Base-by-base conservation (phyloP, 2,113 vertebrate species). In the Xiphophorus couchianus region DNA sequence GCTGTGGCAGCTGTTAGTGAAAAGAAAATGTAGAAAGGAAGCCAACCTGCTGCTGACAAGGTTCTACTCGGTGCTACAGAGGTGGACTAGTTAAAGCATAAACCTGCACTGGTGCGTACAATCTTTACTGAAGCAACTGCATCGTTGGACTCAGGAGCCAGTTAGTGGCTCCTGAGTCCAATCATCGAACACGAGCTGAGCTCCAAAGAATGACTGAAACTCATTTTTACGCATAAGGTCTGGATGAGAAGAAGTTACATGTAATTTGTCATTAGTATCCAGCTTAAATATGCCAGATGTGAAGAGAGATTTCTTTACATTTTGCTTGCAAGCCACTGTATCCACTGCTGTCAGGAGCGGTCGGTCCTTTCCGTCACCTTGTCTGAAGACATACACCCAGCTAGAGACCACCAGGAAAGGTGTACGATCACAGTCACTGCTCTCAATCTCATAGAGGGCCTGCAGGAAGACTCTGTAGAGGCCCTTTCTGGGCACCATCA, bases 401-500 rank as follows among this genome's bases (percentile, higher is more conserved):
- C 51, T 69, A 3, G 0, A 1, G 61, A 89, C 70, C 0, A 0
- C 5, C 22, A 3, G 5, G 5, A 7, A 9, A 4, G 3, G 0
- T 1, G 31, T 1, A 0, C 12, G 4, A 22, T 6, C 0, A 0
- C 3, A 54, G 17, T 0, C 0, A 3, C 0, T 25, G 7, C 4
- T 11, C 0, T 17, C 22, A 0, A 17, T 4, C n/a, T 31, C 25
- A 35, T 90, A 94, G 3, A 90, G 90, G 37, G 94, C 66, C 88
- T 94, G 93, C 76, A 95, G 82, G 66, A 83, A 90, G 17, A 95
- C 44, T 22, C 71, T 80, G 87, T 93, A 94, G 12, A 39, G 1
- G 29, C 93, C 93, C 0, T 0, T 1, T 14, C 15, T 71, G 35
- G 76, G 91, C 11, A 93, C 84, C 7, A 66, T 17, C 1, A 94